Percentiles rank a stretch among this genome's conserved stretches.
Conservation (phyloP, 1,140 invertebrate species). For the Lepidostoma basale region DNA sequence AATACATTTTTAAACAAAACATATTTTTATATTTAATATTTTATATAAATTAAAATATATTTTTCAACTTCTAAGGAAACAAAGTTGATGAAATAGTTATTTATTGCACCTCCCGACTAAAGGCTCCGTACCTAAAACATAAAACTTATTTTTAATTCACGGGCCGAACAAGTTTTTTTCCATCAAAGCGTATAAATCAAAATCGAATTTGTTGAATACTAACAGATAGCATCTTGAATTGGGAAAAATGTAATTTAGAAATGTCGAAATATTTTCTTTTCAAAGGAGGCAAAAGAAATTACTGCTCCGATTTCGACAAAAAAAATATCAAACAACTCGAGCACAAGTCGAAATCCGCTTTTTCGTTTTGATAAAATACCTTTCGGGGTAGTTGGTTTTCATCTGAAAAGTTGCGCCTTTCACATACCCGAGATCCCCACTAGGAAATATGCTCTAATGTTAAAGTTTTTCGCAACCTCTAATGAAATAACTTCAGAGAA, state of each 20-base stretch:
- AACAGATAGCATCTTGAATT: constrained; percentile 13
- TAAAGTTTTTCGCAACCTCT: constrained; percentile 32
- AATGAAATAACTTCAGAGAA: constrained; percentile 36
- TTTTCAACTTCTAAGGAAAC: too few relatives aligned
- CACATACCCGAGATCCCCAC: background rate
- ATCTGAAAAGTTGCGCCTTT: constrained; percentile 36
- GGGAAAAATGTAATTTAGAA: constrained; percentile 22
- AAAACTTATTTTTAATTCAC: background rate
- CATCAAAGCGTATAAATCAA: constrained; percentile 14
- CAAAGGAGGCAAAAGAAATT: constrained; percentile 21
- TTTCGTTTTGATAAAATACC: background rate
- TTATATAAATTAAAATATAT: too few relatives aligned
- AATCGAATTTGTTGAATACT: constrained; percentile 21
- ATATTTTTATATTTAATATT: too few relatives aligned
- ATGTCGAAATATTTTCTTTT: constrained; percentile 21
- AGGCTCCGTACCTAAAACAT: too few relatives aligned
- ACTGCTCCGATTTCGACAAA: constrained; percentile 26
- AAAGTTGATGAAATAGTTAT: too few relatives aligned
- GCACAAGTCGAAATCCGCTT: background rate
- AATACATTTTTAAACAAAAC: too few relatives aligned
- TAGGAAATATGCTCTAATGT: constrained; percentile 35
- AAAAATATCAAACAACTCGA: constrained; percentile 12
- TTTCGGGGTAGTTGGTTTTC: background rate
- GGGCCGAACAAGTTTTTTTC: background rate
- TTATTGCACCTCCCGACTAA: too few relatives aligned